These are phyloP conservation scores for Phaethornis superciliosus DNA, from an alignment of 2,113 vertebrate species.

Conservation along the genomic window DNA sequence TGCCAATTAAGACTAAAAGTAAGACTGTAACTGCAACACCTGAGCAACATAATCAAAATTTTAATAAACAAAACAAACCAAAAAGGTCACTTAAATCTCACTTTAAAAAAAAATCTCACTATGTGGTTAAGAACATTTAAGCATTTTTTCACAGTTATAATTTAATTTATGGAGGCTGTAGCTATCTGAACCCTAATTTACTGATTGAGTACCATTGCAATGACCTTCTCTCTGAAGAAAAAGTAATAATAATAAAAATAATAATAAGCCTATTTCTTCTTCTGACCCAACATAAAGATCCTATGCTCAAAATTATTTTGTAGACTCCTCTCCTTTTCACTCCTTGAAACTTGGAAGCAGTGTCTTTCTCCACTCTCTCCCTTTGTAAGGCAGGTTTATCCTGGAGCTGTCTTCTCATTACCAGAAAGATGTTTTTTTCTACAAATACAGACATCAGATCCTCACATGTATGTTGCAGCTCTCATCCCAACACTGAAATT, in stretches of 20 bases:
- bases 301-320: not conserved
- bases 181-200: not conserved
- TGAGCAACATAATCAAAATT: not conserved
- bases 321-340: not conserved
- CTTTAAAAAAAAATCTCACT: not conserved
- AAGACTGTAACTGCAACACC: not conserved
- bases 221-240: not conserved
- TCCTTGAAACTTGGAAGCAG: not conserved
- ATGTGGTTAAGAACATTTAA: not conserved
- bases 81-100: not conserved
- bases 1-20: not conserved
- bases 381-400: not conserved
- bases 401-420: not conserved
- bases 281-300: not conserved
- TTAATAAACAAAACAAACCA: too few species aligned
- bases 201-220: too few species aligned
- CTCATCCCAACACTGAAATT: not conserved
- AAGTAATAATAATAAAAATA: not conserved
- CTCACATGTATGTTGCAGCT: accelerated
- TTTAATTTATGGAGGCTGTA: not conserved
- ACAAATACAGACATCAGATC: not conserved
- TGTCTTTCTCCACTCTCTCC: not conserved
- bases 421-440: not conserved
- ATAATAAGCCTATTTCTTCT: not conserved
- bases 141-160: not conserved